These are phyloP conservation scores for Aphis craccivora DNA, from an alignment of 1,140 invertebrate species.

Conservation along the genomic window DNA sequence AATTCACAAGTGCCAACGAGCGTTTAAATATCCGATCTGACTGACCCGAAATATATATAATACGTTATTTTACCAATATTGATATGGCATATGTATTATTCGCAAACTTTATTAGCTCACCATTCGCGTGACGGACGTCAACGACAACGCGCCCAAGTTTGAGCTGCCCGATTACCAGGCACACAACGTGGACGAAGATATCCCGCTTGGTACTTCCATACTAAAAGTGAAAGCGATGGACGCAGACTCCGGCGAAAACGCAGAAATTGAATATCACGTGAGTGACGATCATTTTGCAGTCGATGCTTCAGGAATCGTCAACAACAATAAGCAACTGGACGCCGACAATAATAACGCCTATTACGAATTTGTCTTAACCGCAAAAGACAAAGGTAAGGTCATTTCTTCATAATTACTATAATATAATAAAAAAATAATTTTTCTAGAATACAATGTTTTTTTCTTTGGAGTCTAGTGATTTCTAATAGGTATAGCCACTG, in stretches of 20 bases:
- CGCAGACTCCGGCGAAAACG: constrained; percentile 89
- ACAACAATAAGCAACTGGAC: constrained; percentile 91
- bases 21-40: too few species aligned
- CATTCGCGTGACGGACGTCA: constrained; percentile 91
- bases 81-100: not conserved
- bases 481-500: too few species aligned
- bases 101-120: constrained; percentile 71
- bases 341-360: constrained; percentile 97
- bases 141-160: constrained; percentile 93
- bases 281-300: constrained; percentile 93
- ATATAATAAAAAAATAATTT: too few species aligned
- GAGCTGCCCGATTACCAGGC: constrained; percentile 94
- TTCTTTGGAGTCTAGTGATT: too few species aligned
- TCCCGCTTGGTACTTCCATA: constrained; percentile 87
- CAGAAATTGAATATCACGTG: constrained; percentile 91
- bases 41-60: not conserved
- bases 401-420: not conserved
- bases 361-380: constrained; percentile 91
- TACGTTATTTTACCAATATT: not conserved
- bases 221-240: constrained; percentile 93
- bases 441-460: too few species aligned
- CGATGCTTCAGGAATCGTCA: constrained; percentile 88
- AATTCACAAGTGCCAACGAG: too few species aligned
- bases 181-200: constrained; percentile 93
- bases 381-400: constrained; percentile 81